Evolutionary conservation across 2,797 vertebrate genomes (phyloP).

Genomic region (Scleropages formosus): DNA sequence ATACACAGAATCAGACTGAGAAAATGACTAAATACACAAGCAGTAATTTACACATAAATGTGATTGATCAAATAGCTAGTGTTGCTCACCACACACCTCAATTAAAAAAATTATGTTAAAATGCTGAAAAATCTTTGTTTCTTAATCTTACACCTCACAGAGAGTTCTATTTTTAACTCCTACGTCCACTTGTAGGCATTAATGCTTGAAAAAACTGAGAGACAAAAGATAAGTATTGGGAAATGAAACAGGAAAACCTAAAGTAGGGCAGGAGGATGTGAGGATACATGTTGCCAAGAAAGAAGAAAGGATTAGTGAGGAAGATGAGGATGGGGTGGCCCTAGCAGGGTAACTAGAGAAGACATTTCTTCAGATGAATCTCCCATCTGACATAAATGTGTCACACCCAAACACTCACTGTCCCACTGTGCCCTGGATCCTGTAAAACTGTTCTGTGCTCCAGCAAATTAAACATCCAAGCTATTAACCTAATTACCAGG

Average conservation of each 20-base stretch:
- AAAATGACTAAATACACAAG: constrained; percentile 7
- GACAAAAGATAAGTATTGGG: neutral
- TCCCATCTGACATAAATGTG: constrained; percentile 62
- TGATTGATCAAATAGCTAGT: no score
- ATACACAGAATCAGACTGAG: constrained; percentile 23
- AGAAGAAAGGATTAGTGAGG: constrained; percentile 25
- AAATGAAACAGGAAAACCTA: neutral
- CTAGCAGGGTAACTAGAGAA: constrained; percentile 53
- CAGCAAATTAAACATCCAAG: constrained; percentile 56
- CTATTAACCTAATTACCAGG: constrained; percentile 76
- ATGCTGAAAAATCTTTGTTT: no score
- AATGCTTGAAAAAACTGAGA: no score
- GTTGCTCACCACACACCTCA: no score
- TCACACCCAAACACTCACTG: constrained; percentile 48
- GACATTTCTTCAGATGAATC: constrained; percentile 43
- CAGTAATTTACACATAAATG: constrained; percentile 5
- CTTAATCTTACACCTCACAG: no score
- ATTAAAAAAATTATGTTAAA: no score
- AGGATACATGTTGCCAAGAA: constrained; percentile 1
- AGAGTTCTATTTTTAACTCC: no score
- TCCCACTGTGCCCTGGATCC: neutral
- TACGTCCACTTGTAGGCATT: no score
- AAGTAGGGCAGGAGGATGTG: constrained; percentile 43
- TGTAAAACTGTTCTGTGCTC: constrained; percentile 29
- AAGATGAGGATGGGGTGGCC: constrained; percentile 28